Conservation (phyloP, 2,797 vertebrate genomes). For the Mormyrus hasselquistii region DNA sequence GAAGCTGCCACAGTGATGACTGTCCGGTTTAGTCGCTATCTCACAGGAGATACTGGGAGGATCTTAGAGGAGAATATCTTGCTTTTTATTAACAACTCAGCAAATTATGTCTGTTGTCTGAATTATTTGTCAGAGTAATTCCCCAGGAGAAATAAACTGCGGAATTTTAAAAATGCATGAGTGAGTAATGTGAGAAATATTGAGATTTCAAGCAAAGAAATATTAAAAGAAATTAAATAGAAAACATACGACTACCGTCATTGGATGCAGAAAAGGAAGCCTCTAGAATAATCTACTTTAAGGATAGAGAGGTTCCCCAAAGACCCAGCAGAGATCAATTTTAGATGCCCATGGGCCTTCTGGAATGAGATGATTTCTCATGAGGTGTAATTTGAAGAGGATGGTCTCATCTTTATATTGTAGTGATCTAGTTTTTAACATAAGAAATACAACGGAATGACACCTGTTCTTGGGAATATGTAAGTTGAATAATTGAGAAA, state of each 20-base stretch:
- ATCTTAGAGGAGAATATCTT: not conserved
- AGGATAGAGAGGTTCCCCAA: not conserved
- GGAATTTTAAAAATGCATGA: not conserved
- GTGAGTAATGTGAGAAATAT: not conserved
- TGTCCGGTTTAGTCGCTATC: not conserved
- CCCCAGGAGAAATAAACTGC: not conserved
- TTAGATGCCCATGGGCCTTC: not conserved
- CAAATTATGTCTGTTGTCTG: not conserved
- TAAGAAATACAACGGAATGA: not conserved
- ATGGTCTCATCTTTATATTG: not conserved
- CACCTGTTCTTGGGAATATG: not conserved
- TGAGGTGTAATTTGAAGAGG: not conserved
- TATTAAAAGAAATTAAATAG: not conserved
- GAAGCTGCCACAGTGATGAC: not conserved
- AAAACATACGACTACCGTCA: not conserved
- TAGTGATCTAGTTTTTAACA: not conserved
- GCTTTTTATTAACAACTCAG: not conserved
- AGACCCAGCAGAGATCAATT: not conserved
- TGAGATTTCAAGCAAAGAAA: not conserved
- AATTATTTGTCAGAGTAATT: constrained; percentile 1
- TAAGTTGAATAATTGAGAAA: not conserved
- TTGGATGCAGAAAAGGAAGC: not conserved
- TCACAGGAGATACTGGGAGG: not conserved
- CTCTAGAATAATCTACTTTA: not conserved
- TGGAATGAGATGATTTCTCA: not conserved